A percentile compares a stretch with the other conserved stretches of the same genome.
Evolutionary conservation across 2,888 invertebrate species (phyloP).

Genomic region (Ophonus ardosiacus): DNA sequence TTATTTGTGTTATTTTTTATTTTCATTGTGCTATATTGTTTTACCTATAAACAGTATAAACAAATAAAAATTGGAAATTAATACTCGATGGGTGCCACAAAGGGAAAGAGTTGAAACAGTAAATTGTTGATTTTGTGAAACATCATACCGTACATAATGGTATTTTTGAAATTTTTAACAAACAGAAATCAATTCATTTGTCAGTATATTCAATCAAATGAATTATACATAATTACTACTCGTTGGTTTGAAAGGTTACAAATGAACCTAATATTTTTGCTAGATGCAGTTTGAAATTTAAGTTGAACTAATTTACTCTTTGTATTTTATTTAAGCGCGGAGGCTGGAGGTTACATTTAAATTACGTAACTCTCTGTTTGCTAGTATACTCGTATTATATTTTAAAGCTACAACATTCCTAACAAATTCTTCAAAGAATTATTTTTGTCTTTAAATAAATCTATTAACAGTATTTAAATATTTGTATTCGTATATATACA

Average conservation of each 20-base stretch:
- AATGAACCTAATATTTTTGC: neutral
- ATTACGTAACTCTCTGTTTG: too few species aligned
- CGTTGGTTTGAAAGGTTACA: neutral
- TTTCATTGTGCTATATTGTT: neutral
- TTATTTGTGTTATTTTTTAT: constrained; percentile 20
- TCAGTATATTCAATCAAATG: neutral
- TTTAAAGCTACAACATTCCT: too few species aligned
- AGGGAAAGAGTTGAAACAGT: neutral
- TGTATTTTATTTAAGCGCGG: too few species aligned
- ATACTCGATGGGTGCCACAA: neutral
- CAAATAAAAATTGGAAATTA: constrained; percentile 8
- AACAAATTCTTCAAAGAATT: too few species aligned
- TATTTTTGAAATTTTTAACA: neutral
- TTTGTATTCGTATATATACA: too few species aligned
- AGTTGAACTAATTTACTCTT: too few species aligned
- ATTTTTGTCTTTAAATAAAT: too few species aligned
- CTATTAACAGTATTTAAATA: too few species aligned
- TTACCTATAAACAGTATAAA: neutral
- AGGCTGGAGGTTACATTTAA: too few species aligned
- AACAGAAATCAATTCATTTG: neutral
- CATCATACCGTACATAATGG: neutral
- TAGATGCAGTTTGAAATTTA: too few species aligned
- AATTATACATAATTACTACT: neutral
- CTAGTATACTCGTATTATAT: too few species aligned
- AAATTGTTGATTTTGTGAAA: constrained; percentile 15